A percentile compares a stretch with the other conserved stretches of the same genome.
phyloP scores from a whole-genome alignment of 2,888 invertebrate genomes.

The Epinotia demarniana region DNA sequence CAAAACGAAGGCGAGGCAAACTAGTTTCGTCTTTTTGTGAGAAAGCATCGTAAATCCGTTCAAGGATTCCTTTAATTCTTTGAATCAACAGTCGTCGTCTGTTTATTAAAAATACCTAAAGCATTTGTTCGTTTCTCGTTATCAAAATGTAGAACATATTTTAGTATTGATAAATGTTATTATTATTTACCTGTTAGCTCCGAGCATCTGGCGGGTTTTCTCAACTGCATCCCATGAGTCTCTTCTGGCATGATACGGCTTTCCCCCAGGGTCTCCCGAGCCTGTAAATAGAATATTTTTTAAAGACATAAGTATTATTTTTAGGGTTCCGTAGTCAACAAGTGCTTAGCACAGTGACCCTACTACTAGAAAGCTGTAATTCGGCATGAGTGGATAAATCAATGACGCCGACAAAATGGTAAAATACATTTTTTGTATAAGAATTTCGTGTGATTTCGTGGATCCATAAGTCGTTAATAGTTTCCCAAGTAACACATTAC shows the following conservation, averaged over 20 bases:
- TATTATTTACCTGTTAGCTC: constrained; percentile 73
- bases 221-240: constrained; percentile 94
- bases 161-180: not conserved
- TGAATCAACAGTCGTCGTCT: too few species aligned
- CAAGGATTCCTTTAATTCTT: not conserved
- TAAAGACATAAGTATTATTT: not conserved
- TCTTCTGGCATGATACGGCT: constrained; percentile 76
- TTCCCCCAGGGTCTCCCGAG: constrained; percentile 76
- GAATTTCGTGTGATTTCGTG: too few species aligned
- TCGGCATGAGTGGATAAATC: too few species aligned
- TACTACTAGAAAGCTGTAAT: too few species aligned
- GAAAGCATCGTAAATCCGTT: not conserved
- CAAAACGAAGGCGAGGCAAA: not conserved
- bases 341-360: too few species aligned
- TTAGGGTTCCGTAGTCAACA: too few species aligned
- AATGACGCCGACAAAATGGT: too few species aligned
- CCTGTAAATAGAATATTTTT: constrained; percentile 51
- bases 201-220: constrained; percentile 90
- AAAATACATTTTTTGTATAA: too few species aligned
- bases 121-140: not conserved
- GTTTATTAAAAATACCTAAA: too few species aligned
- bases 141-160: not conserved
- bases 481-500: too few species aligned
- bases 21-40: not conserved
- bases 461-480: too few species aligned